Evolutionary conservation across 2,113 vertebrate species (phyloP).

Genomic region (Salvelinus namaycush): DNA sequence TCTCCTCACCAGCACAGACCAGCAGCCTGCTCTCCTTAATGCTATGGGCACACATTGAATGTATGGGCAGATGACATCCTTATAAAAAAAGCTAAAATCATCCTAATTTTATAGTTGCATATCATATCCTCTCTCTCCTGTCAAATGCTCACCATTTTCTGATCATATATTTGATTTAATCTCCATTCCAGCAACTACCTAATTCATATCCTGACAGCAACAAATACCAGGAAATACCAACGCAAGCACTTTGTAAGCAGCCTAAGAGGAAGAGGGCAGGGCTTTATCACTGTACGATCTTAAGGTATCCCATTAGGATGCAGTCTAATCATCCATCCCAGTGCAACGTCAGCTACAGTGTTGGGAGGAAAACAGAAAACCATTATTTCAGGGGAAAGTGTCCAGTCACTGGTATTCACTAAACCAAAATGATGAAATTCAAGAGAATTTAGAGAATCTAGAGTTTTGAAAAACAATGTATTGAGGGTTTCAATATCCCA

Average conservation of each 20-base stretch:
- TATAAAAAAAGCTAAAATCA: not conserved
- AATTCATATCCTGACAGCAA: slow-evolving; percentile 18
- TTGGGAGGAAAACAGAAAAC: not conserved
- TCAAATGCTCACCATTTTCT: not conserved
- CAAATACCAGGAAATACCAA: slow-evolving; percentile 48
- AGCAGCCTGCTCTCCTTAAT: slow-evolving; percentile 17
- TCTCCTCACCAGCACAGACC: slow-evolving; percentile 29
- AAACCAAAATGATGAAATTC: not conserved
- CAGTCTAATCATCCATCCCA: not conserved
- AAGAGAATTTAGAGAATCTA: not conserved
- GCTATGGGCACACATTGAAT: slow-evolving; percentile 36
- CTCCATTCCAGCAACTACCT: not conserved
- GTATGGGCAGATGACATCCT: slow-evolving; percentile 24
- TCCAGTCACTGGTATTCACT: not conserved
- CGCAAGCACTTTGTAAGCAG: slow-evolving; percentile 44
- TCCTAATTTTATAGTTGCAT: slow-evolving; percentile 18
- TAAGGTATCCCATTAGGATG: slow-evolving; percentile 60
- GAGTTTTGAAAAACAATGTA: not conserved
- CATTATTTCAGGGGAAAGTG: not conserved
- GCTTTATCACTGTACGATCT: slow-evolving; percentile 63
- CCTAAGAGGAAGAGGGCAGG: slow-evolving; percentile 62
- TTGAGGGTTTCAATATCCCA: not conserved
- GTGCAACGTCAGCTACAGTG: not conserved
- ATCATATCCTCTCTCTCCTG: not conserved
- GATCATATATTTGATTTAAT: not conserved